A percentile compares a stretch with the other conserved stretches of the same genome.
These are phyloP conservation scores for Rhopalosiphum nymphaeae DNA, from an alignment of 2,888 invertebrate genomes.

Conservation along the genomic window DNA sequence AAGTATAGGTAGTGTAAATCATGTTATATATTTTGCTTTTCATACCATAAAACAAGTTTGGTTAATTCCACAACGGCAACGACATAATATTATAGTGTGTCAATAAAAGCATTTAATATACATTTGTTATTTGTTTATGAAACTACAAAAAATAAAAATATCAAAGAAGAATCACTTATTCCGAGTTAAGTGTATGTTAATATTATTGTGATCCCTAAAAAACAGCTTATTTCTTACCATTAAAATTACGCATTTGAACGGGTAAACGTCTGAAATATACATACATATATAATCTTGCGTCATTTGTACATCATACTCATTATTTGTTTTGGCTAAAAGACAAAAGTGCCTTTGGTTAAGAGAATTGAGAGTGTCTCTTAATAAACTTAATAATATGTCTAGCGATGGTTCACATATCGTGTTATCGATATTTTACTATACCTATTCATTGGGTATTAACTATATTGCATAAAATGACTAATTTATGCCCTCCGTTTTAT, in stretches of 20 bases:
- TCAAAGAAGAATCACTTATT: slow-evolving; percentile 41
- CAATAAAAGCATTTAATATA: slow-evolving; percentile 17
- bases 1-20: neutral
- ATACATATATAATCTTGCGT: slow-evolving; percentile 64
- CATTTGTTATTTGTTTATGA: neutral
- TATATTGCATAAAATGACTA: neutral
- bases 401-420: neutral
- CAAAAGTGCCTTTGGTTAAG: slow-evolving; percentile 63
- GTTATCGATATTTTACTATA: slow-evolving; percentile 4
- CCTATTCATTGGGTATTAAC: neutral
- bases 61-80: neutral
- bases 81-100: neutral
- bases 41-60: neutral
- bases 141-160: slow-evolving; percentile 22
- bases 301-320: slow-evolving; percentile 63
- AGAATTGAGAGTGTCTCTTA: slow-evolving; percentile 43
- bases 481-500: neutral
- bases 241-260: slow-evolving; percentile 64
- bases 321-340: slow-evolving; percentile 64
- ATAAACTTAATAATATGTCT: slow-evolving; percentile 45
- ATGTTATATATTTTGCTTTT: neutral
- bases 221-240: slow-evolving; percentile 61
- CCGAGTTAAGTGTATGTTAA: slow-evolving; percentile 13
- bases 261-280: slow-evolving; percentile 65
- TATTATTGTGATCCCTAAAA: slow-evolving; percentile 37